Evolutionary conservation across 2,113 vertebrate genomes (phyloP).

Genomic region (Mola mola): DNA sequence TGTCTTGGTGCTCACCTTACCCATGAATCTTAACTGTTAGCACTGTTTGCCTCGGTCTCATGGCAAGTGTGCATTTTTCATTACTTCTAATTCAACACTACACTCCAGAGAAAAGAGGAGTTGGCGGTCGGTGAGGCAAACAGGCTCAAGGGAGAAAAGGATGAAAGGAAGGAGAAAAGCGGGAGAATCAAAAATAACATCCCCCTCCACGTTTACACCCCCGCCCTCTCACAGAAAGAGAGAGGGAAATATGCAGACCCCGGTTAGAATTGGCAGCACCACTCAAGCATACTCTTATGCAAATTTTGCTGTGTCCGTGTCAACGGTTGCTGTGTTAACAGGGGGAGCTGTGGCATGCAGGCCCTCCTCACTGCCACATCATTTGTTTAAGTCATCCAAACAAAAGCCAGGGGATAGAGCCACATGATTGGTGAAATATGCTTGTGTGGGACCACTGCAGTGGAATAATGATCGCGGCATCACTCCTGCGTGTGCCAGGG

Average conservation of each 20-base stretch:
- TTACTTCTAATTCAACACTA: conserved; percentile 60
- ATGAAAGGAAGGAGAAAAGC: conserved; percentile 64
- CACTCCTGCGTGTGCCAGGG: conserved; percentile 76
- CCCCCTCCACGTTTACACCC: conserved; percentile 29
- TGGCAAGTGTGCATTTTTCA: conserved; percentile 66
- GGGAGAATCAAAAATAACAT: conserved; percentile 67
- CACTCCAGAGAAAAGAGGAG: conserved; percentile 65
- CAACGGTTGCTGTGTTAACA: conserved; percentile 79
- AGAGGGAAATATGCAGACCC: conserved; percentile 53
- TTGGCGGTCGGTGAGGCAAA: conserved; percentile 52
- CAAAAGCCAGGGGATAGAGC: conserved; percentile 77
- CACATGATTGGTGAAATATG: conserved; percentile 81
- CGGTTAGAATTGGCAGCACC: conserved; percentile 66
- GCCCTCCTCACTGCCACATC: conserved; percentile 75
- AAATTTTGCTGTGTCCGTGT: conserved; percentile 73
- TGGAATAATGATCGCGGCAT: conserved; percentile 81
- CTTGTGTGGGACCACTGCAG: conserved; percentile 77
- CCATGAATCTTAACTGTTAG: no score
- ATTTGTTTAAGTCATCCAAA: conserved; percentile 80
- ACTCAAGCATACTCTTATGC: conserved; percentile 73
- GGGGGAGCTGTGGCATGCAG: conserved; percentile 64
- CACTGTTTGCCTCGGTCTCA: no score
- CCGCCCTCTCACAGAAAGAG: conserved; percentile 56
- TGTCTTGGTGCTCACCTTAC: no score
- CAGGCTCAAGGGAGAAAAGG: conserved; percentile 40